A percentile compares a stretch with the other conserved stretches of the same genome.
These are phyloP conservation scores for Meiosimyza platycephala DNA, from an alignment of 2,888 invertebrate species.

Conservation along the genomic window DNA sequence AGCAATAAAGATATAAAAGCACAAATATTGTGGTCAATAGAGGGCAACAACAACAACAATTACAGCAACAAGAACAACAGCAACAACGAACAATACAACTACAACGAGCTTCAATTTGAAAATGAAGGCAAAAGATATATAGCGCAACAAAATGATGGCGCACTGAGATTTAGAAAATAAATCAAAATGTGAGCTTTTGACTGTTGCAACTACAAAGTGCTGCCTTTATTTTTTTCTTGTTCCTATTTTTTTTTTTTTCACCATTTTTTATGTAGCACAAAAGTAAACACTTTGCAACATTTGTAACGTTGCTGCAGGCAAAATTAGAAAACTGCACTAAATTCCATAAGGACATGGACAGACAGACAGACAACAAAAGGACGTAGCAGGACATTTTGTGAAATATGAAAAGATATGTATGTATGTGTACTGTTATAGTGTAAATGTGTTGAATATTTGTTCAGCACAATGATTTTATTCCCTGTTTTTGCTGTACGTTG, in stretches of 20 bases:
- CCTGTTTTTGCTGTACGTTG: neutral
- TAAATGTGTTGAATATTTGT: conserved; percentile 15
- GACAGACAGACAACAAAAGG: conserved; percentile 11
- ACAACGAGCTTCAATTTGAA: neutral
- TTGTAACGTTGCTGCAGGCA: conserved; percentile 18
- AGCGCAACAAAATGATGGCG: neutral
- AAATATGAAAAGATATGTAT: neutral
- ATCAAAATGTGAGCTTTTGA: conserved; percentile 24
- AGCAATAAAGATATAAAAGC: conserved; percentile 22
- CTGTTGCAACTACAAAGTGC: neutral
- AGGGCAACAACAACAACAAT: conserved; percentile 13
- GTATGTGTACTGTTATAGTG: neutral
- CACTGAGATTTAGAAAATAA: conserved; percentile 25
- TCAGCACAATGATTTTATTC: conserved; percentile 14
- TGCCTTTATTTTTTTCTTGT: neutral
- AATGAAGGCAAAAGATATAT: neutral
- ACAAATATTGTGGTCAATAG: conserved; percentile 25
- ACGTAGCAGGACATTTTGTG: neutral
- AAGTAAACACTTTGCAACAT: conserved; percentile 22
- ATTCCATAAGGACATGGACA: conserved; percentile 8
- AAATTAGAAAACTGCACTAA: conserved; percentile 30
- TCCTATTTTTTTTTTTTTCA: neutral
- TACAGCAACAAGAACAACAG: too few species aligned
- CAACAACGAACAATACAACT: conserved; percentile 1
- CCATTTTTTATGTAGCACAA: conserved; percentile 23